Evolutionary conservation across 1,140 invertebrate genomes (phyloP).

Genomic region (Conus ventricosus): DNA sequence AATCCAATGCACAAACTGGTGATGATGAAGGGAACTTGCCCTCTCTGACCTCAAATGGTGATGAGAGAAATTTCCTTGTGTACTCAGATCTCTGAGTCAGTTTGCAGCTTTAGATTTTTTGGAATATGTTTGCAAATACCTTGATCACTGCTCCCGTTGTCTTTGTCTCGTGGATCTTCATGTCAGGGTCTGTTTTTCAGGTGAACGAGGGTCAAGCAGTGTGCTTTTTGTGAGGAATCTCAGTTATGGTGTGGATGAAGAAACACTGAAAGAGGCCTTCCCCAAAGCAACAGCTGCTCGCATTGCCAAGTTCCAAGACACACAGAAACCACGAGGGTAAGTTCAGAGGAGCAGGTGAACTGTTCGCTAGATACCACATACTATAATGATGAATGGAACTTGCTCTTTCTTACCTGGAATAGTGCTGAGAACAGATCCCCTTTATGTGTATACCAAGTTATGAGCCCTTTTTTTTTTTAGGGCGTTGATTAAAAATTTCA

Average conservation of each 20-base stretch:
- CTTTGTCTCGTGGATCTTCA: neutral
- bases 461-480: no score
- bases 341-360: constrained; percentile 32
- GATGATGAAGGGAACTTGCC: no score
- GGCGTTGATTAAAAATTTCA: no score
- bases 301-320: constrained; percentile 45
- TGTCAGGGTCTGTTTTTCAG: constrained; percentile 2
- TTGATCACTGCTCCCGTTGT: neutral
- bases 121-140: neutral
- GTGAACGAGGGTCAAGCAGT: constrained; percentile 41
- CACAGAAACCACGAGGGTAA: constrained; percentile 52
- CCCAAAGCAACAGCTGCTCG: constrained; percentile 37
- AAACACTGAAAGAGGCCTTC: constrained; percentile 41
- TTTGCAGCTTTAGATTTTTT: neutral
- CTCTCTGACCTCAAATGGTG: no score
- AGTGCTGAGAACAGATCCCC: no score
- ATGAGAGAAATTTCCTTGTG: no score
- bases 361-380: neutral
- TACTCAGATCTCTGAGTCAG: no score
- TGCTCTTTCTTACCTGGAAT: no score
- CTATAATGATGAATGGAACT: no score
- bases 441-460: no score
- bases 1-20: no score
- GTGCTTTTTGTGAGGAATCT: constrained; percentile 49
- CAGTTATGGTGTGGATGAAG: constrained; percentile 41